Conservation (phyloP, 2,797 vertebrate species). For the Smutsia gigantea region DNA sequence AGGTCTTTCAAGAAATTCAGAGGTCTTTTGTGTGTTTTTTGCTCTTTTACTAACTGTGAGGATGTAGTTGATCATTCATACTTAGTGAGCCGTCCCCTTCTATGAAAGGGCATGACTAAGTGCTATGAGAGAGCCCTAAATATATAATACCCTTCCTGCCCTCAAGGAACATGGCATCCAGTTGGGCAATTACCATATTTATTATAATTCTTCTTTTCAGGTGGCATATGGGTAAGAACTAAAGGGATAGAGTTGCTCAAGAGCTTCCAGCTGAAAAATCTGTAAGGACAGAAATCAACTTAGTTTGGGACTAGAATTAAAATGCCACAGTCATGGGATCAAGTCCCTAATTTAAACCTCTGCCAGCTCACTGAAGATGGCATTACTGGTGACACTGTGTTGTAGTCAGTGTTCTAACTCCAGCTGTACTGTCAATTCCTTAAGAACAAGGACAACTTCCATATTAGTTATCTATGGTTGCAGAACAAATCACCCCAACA, state of each 20-base stretch:
- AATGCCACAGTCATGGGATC: background rate
- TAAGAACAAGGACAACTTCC: background rate
- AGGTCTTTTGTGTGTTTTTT: background rate
- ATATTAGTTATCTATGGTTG: background rate
- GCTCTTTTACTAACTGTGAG: background rate
- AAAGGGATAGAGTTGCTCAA: background rate
- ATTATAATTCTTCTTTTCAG: background rate
- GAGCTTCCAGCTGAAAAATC: background rate
- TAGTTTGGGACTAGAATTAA: background rate
- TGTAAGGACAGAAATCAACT: background rate
- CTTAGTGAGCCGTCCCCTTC: background rate
- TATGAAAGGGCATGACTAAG: background rate
- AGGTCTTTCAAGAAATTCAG: background rate
- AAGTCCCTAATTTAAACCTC: background rate
- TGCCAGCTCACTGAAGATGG: background rate
- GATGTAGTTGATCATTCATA: background rate
- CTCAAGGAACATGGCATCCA: background rate
- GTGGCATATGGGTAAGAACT: background rate
- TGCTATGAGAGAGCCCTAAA: background rate
- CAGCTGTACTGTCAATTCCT: background rate
- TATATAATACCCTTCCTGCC: background rate
- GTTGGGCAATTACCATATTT: background rate
- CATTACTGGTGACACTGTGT: background rate
- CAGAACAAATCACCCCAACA: background rate
- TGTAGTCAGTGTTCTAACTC: background rate